Percentiles rank a stretch among this genome's conserved stretches.
These are phyloP conservation scores for Perizoma affinitatum DNA, from an alignment of 2,888 invertebrate species.

Conservation along the genomic window DNA sequence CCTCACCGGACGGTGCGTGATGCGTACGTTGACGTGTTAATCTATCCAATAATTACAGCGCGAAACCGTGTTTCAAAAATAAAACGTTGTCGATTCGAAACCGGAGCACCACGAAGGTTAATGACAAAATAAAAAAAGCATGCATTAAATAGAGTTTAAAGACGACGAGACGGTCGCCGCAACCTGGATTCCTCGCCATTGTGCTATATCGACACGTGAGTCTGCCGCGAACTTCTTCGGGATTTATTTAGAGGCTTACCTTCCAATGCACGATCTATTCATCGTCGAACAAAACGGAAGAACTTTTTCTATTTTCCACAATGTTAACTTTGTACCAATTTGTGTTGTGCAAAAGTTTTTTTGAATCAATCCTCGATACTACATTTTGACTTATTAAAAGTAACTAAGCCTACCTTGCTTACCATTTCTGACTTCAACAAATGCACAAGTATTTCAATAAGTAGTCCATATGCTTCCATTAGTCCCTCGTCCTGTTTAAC, in stretches of 20 bases:
- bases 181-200: constrained; percentile 57
- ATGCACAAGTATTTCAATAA: not conserved
- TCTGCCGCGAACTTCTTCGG: constrained; percentile 39
- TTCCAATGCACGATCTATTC: constrained; percentile 31
- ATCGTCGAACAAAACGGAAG: constrained; percentile 7
- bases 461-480: constrained; percentile 28
- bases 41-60: constrained; percentile 57
- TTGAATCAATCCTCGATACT: no score
- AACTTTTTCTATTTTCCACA: no score
- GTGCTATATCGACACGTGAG: constrained; percentile 59
- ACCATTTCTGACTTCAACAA: not conserved
- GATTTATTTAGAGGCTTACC: constrained; percentile 37
- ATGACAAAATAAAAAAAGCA: constrained; percentile 79
- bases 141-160: constrained; percentile 72
- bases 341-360: no score
- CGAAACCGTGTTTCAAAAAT: constrained; percentile 80
- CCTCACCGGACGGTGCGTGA: constrained; percentile 17
- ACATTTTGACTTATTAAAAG: no score
- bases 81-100: constrained; percentile 79
- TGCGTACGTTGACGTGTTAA: constrained; percentile 15
- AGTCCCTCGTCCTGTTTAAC: constrained; percentile 32
- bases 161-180: constrained; percentile 51
- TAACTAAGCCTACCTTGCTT: not conserved
- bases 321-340: no score
- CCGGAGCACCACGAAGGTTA: constrained; percentile 82